Base-by-base conservation (phyloP, 2,888 invertebrate species). In the Philopedon plagiatum region DNA sequence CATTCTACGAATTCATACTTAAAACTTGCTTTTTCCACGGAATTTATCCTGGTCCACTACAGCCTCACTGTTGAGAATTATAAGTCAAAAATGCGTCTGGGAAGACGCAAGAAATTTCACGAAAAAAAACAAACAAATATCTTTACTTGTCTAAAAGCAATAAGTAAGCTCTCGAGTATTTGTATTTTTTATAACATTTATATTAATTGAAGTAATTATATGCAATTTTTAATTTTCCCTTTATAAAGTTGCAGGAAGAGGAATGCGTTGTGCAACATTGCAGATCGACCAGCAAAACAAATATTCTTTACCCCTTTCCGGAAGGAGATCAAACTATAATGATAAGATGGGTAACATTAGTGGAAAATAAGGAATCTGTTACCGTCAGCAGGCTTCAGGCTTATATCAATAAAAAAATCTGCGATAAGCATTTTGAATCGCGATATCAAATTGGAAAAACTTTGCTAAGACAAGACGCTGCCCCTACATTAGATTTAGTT, bases 191-290 rank as follows among this genome's bases (percentile, higher is more conserved):
- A n/a, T n/a, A n/a, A n/a, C n/a, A n/a, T n/a, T n/a, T n/a, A n/a
- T n/a, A n/a, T n/a, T n/a, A n/a, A n/a, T n/a, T n/a, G n/a, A n/a
- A n/a, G n/a, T n/a, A n/a, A n/a, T n/a, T n/a, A n/a, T n/a, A n/a
- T n/a, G n/a, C n/a, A n/a, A n/a, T n/a, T n/a, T n/a, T n/a, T 34
- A 34, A 11, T 34, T 34, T 94, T 0, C 29, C 29, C 29, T 29
- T 39, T 4, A 15, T 39, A 15, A 39, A 15, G 7, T 15, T 39
- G 15, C 39, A 39, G 39, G 39, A 39, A 15, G 1, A 13, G 2
- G 7, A 15, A 5, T 39, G 39, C 15, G 15, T 7, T 11, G 46
- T 46, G 4, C 11, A 46, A 19, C 46, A 46, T 11, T 46, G 46
- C 46, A 1, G 2, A 11, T 46, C 46, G 21, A 46, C 9, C 21